phyloP scores from a whole-genome alignment of 2,113 vertebrate genomes.

The Numida meleagris region DNA sequence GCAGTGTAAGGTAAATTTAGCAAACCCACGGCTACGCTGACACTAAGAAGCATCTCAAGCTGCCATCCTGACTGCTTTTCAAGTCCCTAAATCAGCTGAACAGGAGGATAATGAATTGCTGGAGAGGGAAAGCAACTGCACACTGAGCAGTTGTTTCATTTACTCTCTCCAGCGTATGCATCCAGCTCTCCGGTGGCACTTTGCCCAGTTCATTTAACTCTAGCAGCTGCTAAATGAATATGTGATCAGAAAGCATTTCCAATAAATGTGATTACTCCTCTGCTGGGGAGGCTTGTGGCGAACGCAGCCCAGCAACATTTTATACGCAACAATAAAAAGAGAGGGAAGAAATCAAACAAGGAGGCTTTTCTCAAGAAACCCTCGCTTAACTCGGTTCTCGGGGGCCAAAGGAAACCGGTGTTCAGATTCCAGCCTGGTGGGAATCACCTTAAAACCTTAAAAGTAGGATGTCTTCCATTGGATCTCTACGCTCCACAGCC shows the following conservation, averaged over 20 bases:
- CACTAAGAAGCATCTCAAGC: background rate
- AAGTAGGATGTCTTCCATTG: background rate
- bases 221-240: slow-evolving; percentile 68
- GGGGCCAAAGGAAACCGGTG: accelerated
- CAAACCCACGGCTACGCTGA: background rate
- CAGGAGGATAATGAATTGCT: slow-evolving; percentile 27
- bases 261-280: slow-evolving; percentile 59
- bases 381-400: background rate
- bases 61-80: slow-evolving; percentile 40
- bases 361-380: background rate
- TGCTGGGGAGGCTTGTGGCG: background rate
- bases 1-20: background rate
- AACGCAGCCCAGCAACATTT: background rate
- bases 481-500: accelerated
- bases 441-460: background rate
- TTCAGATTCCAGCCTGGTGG: background rate
- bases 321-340: background rate
- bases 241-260: slow-evolving; percentile 43
- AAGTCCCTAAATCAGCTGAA: slow-evolving; percentile 32
- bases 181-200: slow-evolving; percentile 46
- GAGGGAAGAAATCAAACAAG: background rate
- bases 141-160: slow-evolving; percentile 28
- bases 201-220: slow-evolving; percentile 62
- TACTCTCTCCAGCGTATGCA: slow-evolving; percentile 16
- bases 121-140: slow-evolving; percentile 23